phyloP scores from a whole-genome alignment of 1,140 invertebrate species.

The Babylonia areolata region DNA sequence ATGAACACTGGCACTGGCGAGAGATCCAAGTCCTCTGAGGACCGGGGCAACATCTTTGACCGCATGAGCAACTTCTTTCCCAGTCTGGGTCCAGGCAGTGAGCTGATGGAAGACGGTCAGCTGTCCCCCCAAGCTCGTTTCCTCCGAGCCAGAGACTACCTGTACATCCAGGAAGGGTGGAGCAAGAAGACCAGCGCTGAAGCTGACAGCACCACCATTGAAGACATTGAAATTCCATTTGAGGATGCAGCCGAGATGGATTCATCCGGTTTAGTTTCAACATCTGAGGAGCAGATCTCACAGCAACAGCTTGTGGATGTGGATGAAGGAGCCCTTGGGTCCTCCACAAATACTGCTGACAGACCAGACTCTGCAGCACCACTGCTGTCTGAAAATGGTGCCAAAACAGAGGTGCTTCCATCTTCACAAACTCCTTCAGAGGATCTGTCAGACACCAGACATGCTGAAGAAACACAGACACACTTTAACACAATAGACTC shows the following conservation, averaged over 20 bases:
- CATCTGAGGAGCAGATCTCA: neutral
- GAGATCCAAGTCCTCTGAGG: constrained; percentile 15
- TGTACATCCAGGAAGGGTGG: constrained; percentile 48
- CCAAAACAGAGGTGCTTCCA: neutral
- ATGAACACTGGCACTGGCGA: neutral
- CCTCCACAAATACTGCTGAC: neutral
- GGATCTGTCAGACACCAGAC: neutral
- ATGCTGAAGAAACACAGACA: too few relatives aligned
- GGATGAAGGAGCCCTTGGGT: neutral
- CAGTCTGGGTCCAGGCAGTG: neutral
- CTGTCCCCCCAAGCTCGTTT: constrained; percentile 31
- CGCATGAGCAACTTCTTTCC: constrained; percentile 55
- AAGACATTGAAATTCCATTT: constrained; percentile 41
- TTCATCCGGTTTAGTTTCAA: neutral
- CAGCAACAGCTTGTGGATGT: neutral
- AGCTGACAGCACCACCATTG: constrained; percentile 62
- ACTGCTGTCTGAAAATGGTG: neutral
- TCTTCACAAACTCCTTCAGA: neutral
- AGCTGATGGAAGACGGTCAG: constrained; percentile 25
- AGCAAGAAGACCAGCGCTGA: constrained; percentile 57
- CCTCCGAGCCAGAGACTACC: constrained; percentile 48
- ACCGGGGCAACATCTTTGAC: constrained; percentile 61
- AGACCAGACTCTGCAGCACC: too few relatives aligned
- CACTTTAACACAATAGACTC: neutral
- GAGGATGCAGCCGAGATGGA: neutral